These are phyloP conservation scores for Sarcophaga caerulescens DNA, from an alignment of 2,888 invertebrate genomes.

Conservation along the genomic window DNA sequence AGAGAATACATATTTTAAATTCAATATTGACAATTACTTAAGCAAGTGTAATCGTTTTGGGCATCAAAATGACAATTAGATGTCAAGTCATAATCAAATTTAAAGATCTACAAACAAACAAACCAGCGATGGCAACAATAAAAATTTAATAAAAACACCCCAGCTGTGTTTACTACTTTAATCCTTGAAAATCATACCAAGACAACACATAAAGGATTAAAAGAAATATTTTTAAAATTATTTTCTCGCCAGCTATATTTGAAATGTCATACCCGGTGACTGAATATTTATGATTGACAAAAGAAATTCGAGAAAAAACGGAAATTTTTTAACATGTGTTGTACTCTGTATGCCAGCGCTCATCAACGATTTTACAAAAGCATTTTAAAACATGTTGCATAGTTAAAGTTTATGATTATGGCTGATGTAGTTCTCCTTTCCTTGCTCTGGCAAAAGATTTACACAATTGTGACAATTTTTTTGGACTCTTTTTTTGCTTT, in stretches of 20 bases:
- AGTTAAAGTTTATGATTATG: constrained; percentile 81
- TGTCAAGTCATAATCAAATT: constrained; percentile 72
- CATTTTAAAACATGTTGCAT: constrained; percentile 71
- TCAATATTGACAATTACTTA: constrained; percentile 77
- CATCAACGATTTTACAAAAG: constrained; percentile 23
- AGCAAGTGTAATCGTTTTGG: constrained; percentile 67
- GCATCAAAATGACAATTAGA: constrained; percentile 70
- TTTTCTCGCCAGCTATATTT: constrained; percentile 14
- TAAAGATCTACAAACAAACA: constrained; percentile 62
- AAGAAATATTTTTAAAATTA: constrained; percentile 17
- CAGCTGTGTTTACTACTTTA: constrained; percentile 70
- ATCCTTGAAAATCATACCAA: constrained; percentile 64
- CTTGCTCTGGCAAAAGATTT: constrained; percentile 70
- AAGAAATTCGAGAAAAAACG: neutral
- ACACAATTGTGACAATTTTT: constrained; percentile 70
- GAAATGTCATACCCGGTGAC: neutral
- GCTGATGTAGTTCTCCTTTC: constrained; percentile 34
- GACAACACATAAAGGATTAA: constrained; percentile 55
- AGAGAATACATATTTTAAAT: constrained; percentile 61
- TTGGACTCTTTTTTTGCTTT: constrained; percentile 44
- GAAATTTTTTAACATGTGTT: constrained; percentile 58
- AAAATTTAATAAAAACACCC: constrained; percentile 59
- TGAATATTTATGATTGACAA: constrained; percentile 42
- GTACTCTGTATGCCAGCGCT: too few relatives aligned
- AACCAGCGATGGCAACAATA: constrained; percentile 55